phyloP scores from a whole-genome alignment of 92 coral and sea anemone genomes.

The Palythoa grandis region DNA sequence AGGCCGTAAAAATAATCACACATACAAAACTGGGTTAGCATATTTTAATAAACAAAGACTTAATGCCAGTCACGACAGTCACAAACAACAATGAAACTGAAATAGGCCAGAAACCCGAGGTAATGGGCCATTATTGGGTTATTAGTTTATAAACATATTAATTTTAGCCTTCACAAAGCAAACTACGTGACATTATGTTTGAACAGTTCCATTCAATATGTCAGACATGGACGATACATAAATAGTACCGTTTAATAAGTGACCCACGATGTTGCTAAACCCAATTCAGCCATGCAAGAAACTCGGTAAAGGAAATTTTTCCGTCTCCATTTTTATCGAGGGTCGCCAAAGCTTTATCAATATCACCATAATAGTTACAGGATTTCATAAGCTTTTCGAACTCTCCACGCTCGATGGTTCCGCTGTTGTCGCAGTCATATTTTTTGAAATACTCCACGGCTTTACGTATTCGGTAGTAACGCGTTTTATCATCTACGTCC shows the following conservation, averaged over 20 bases:
- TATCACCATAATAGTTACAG: conserved; percentile 45
- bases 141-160: too few relatives aligned
- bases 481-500: conserved; percentile 65
- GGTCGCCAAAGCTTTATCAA: conserved; percentile 56
- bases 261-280: background rate
- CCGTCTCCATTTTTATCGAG: conserved; percentile 92
- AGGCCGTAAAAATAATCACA: too few relatives aligned
- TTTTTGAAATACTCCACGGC: conserved; percentile 86
- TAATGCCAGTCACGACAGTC: too few relatives aligned
- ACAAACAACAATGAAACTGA: too few relatives aligned
- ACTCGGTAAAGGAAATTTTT: conserved; percentile 85
- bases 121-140: too few relatives aligned
- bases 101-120: too few relatives aligned
- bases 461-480: conserved; percentile 66
- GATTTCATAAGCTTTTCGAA: conserved; percentile 69
- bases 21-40: too few relatives aligned
- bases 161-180: too few relatives aligned
- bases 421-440: conserved; percentile 79
- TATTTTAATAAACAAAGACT: too few relatives aligned
- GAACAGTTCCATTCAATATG: background rate
- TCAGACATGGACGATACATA: background rate
- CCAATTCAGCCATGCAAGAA: conserved; percentile 82
- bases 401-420: conserved; percentile 81
- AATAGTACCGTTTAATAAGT: too few relatives aligned
- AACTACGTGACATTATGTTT: background rate